Percentiles rank a stretch among this genome's conserved stretches.
These are phyloP conservation scores for Glossosoma conforme DNA, from an alignment of 1,140 invertebrate species.

Conservation along the genomic window DNA sequence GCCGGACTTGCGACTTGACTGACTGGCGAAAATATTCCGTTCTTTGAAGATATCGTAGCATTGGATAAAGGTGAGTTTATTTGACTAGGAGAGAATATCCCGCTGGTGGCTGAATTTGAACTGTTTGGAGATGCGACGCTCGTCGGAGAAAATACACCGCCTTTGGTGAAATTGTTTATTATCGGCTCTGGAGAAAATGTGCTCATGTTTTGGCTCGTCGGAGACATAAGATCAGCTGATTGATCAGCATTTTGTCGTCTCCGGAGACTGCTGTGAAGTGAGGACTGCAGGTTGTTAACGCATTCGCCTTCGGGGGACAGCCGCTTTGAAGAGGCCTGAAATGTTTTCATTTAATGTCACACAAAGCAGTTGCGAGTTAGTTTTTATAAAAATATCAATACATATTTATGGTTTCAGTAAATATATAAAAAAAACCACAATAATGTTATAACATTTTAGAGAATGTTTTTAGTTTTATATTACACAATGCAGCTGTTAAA, in stretches of 20 bases:
- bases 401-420: no score
- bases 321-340: conserved; percentile 38
- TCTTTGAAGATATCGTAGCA: conserved; percentile 49
- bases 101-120: conserved; percentile 50
- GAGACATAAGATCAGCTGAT: conserved; percentile 41
- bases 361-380: conserved; percentile 6
- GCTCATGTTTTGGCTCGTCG: conserved; percentile 39
- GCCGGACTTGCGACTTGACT: conserved; percentile 40
- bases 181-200: conserved; percentile 40
- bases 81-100: conserved; percentile 51
- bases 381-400: no score
- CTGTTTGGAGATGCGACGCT: conserved; percentile 49
- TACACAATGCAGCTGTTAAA: no score
- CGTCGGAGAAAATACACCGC: conserved; percentile 40
- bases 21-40: conserved; percentile 46
- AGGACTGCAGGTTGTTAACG: conserved; percentile 46
- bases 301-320: conserved; percentile 50
- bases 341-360: conserved; percentile 11
- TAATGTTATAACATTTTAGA: no score
- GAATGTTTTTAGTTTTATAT: no score
- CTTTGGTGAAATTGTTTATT: conserved; percentile 40
- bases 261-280: conserved; percentile 48
- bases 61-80: conserved; percentile 50
- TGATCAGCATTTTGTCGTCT: conserved; percentile 40
- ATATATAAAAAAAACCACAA: neutral